Conservation (phyloP, 2,888 invertebrate genomes). For the Cepaea hortensis region DNA sequence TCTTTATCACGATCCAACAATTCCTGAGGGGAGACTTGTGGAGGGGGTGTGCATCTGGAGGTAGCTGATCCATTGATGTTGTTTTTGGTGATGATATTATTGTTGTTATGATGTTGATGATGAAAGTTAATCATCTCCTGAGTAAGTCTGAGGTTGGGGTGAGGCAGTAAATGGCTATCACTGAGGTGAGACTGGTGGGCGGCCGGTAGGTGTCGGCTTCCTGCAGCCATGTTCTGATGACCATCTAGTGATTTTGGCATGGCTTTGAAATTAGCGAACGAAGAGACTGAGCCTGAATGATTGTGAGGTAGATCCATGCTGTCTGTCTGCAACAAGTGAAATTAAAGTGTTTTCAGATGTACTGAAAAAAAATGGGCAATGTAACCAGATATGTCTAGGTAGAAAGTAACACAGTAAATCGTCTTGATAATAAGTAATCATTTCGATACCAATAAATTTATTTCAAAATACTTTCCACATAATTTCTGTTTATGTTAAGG, state of each 20-base stretch:
- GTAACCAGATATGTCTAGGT: too few relatives aligned
- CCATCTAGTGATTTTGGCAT: conserved; percentile 31
- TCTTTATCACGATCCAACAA: conserved; percentile 63
- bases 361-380: too few relatives aligned
- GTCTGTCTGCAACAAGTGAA: conserved; percentile 16
- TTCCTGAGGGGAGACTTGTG: conserved; percentile 67
- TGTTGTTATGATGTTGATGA: conserved; percentile 38
- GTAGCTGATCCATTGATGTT: conserved; percentile 59
- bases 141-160: conserved; percentile 43
- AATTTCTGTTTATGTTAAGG: too few relatives aligned
- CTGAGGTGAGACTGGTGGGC: conserved; percentile 33
- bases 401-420: background rate
- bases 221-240: conserved; percentile 6
- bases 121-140: conserved; percentile 47
- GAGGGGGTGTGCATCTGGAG: conserved; percentile 66
- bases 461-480: too few relatives aligned
- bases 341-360: background rate
- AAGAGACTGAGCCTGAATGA: conserved; percentile 35
- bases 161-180: conserved; percentile 55
- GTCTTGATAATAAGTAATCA: background rate
- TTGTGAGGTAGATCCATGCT: conserved; percentile 17
- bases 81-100: conserved; percentile 34
- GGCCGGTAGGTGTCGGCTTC: conserved; percentile 18
- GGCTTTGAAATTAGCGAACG: conserved; percentile 49
- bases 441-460: too few relatives aligned